Base-by-base conservation (phyloP, 1,140 invertebrate species). In the Musca domestica region DNA sequence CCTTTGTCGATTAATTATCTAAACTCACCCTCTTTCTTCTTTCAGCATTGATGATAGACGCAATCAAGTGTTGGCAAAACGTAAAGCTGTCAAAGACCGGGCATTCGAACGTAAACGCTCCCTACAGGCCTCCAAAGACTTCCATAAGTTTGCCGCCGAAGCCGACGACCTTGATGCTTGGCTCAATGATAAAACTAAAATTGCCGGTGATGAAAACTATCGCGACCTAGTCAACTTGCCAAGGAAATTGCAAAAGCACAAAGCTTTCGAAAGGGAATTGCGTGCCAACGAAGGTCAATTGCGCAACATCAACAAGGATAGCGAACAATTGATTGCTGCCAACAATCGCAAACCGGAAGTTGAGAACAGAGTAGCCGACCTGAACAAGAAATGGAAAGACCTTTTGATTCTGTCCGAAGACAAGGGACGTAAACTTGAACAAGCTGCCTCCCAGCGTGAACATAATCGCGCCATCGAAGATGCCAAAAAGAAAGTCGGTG, bases 221-320 rank as follows among this genome's bases (percentile, higher is more conserved):
- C 87, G 94, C 25, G 96, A 98, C 76, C 83, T 98, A 17, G 91
- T 88, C 47, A 98, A 98, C 78, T 83, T 99, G 47, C 93, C 95
- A 69, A 86, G 95, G 2, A 98, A 98, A 81, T 83, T 98, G 2
- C 95, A 98, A 81, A 98, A 98, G 77, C 97, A 99, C 77, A 95
- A 98, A 82, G 97, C 96, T 0, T 98, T 99, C 80, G 95, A 98
- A 77, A 86, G 96, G 19, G 98, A 99, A 80, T 81, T 99, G 6
- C 86, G 93, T 47, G 92, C 95, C 0, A 97, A 97, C 79, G 93
- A 95, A 82, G 93, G 93, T 15, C 92, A 95, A 77, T 82, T 98
- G 12, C 83, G 92, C 47, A 89, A 89, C 51, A 91, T 96, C 4
- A 95, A 95, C 71, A 94, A 93, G 74, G 83, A 88, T 58, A 92